Base-by-base conservation (phyloP, 64 coral and sea anemone species). In the Stichodactyla mertensii region DNA sequence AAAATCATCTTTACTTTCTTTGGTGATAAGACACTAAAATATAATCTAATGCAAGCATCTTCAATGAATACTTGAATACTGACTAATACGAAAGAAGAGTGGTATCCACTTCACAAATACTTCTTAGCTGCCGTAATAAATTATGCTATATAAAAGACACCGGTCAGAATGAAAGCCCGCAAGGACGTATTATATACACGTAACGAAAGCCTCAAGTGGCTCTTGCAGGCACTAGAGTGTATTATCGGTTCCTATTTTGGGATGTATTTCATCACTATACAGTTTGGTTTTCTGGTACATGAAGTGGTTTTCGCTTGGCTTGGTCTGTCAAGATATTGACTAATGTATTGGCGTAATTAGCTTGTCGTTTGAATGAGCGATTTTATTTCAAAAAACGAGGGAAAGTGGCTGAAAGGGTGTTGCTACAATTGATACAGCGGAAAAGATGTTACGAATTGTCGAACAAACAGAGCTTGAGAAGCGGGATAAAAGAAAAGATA, bases 181-280 rank as follows among this genome's bases (percentile, higher is more conserved):
- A 81, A 81, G 78, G 31, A 53, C 20, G 78, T 81, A 81, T 81
- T 81, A 81, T 81, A 81, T 81, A 81, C 78, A 81, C 16, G 53
- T 81, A 81, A 55, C 53, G 53, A 81, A 55, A 81, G 78, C 7
- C 78, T 81, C 53, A 55, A 81, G 78, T 81, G 78, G 53, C 78
- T 81, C 78, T 81, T 20, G 51, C 16, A 81, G 22, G 16, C 36
- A n/a, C 78, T 16, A 52, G 15, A 53, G 78, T 81, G 78, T 52
- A 81, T 81, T 81, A 81, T 81, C 78, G 53, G 51, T 81, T 53
- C 53, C 78, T 81, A 81, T 81, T 81, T 81, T 20, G 53, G 78
- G 77, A 15, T 22, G 26, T 74, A 74, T 74, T 74, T 74, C 24
- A 74, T 31, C 69, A 74, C 69, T 74, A 27, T 31, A 66, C 62